phyloP scores from a whole-genome alignment of 2,888 invertebrate species.

The Lochmaea capreae region DNA sequence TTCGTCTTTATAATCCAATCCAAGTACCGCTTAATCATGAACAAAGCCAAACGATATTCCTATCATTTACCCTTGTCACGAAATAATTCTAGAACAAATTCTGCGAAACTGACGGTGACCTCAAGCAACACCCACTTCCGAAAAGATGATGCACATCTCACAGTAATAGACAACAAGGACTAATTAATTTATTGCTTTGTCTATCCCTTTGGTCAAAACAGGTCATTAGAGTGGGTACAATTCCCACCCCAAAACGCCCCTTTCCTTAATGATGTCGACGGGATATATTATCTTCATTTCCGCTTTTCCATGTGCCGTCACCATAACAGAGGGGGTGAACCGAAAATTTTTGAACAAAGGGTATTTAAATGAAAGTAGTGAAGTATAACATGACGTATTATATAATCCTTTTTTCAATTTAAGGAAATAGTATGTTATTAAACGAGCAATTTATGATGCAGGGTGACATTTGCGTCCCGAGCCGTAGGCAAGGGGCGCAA shows the following conservation, averaged over 20 bases:
- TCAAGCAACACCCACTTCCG: constrained; percentile 14
- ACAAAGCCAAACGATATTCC: neutral
- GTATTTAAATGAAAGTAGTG: too few relatives aligned
- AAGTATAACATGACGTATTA: too few relatives aligned
- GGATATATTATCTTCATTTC: constrained; percentile 49
- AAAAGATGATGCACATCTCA: constrained; percentile 27
- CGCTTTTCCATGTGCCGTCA: constrained; percentile 43
- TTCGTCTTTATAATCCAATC: too few relatives aligned
- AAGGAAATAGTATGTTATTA: too few relatives aligned
- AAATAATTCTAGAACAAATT: neutral
- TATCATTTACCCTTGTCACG: neutral
- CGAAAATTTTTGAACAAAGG: neutral
- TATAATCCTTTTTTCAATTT: too few relatives aligned
- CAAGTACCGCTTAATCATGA: neutral
- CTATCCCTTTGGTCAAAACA: constrained; percentile 47
- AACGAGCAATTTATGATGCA: too few relatives aligned
- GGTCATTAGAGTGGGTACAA: constrained; percentile 45
- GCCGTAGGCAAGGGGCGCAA: too few relatives aligned
- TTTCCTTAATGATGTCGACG: constrained; percentile 46
- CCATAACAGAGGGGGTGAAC: constrained; percentile 4
- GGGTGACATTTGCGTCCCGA: too few relatives aligned
- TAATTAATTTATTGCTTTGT: constrained; percentile 53
- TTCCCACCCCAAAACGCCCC: constrained; percentile 44
- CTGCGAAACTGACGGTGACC: neutral
- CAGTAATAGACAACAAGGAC: constrained; percentile 34